Evolutionary conservation across 2,888 invertebrate genomes (phyloP), one percentile per base, ranked within the genome.

Genomic region (Furcula furcula): DNA sequence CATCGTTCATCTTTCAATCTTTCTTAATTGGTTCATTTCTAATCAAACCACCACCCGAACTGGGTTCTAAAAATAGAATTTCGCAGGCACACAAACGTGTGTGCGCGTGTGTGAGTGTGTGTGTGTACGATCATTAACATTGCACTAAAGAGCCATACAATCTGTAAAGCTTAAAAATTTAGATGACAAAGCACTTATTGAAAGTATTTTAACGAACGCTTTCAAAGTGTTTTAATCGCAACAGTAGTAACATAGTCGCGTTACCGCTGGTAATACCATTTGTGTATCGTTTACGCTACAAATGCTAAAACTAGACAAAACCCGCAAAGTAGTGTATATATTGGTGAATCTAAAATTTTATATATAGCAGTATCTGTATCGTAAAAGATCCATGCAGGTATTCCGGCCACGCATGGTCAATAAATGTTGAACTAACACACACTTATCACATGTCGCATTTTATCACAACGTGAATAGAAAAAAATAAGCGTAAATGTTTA

Each of bases 371-470:
- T n/a, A n/a, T 3, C 19, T 28, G 50, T 47, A 52, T 43, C 49
- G 42, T 44, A 31, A 45, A 59, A 44, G 53, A 35, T 53, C 47
- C 36, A 50, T 31, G 9, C 25, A 21, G 51, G 59, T 58, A 55
- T 61, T 58, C 58, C 62, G 48, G n/a, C n/a, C n/a, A n/a, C 65
- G 73, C 73, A 76, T 76, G 72, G 46, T 34, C 18, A 32, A 55
- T 61, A 43, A 53, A 62, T 65, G 65, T 71, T 67, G 76, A 76
- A 86, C 87, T 87, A 87, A 88, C 87, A 88, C 86, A 80, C 81
- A 84, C 84, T 74, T 36, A 60, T 74, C 77, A 82, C 83, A 76
- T 73, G 66, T 48, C 50, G 51, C 61, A 58, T 62, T 48, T 28
- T 54, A 55, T 52, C 56, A 65, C 64, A 61, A 62, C 57, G 63